phyloP scores from a whole-genome alignment of 35 echinoderm and acorn worm genomes.

The Ophiothrix spiculata region DNA sequence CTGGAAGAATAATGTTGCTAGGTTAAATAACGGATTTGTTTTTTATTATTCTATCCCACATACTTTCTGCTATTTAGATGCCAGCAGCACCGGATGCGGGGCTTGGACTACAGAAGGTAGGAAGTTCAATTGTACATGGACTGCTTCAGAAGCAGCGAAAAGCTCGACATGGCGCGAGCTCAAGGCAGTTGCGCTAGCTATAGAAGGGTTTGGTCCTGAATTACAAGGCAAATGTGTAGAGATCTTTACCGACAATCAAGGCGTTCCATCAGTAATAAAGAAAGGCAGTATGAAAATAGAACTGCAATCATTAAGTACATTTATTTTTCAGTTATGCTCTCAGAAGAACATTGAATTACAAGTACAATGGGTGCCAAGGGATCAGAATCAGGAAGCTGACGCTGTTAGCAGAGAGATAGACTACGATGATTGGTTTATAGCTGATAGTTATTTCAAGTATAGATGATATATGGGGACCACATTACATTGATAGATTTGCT shows the following conservation, averaged over 20 bases:
- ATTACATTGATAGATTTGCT: constrained; percentile 50
- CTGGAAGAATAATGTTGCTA: constrained; percentile 8
- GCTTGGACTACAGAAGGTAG: constrained; percentile 2
- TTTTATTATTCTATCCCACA: constrained; percentile 26
- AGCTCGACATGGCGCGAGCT: constrained; percentile 35
- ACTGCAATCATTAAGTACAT: constrained; percentile 12
- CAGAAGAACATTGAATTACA: constrained; percentile 11
- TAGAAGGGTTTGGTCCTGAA: neutral
- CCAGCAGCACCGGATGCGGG: constrained; percentile 9
- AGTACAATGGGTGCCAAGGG: constrained; percentile 46
- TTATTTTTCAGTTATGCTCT: constrained; percentile 14
- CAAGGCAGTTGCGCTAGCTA: constrained; percentile 1
- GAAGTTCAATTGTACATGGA: constrained; percentile 14
- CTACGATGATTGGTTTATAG: constrained; percentile 38
- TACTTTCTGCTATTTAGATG: constrained; percentile 29
- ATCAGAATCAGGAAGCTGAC: constrained; percentile 37
- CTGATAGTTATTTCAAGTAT: constrained; percentile 18
- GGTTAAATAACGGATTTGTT: constrained; percentile 7
- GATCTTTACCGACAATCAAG: constrained; percentile 40
- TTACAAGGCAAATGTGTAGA: constrained; percentile 8
- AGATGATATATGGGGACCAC: constrained; percentile 38
- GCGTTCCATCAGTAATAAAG: neutral
- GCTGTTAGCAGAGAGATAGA: constrained; percentile 30
- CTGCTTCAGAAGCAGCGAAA: neutral
- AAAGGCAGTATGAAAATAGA: constrained; percentile 36